Base-by-base conservation (phyloP, 2,888 invertebrate species). In the Lapara coniferarum region DNA sequence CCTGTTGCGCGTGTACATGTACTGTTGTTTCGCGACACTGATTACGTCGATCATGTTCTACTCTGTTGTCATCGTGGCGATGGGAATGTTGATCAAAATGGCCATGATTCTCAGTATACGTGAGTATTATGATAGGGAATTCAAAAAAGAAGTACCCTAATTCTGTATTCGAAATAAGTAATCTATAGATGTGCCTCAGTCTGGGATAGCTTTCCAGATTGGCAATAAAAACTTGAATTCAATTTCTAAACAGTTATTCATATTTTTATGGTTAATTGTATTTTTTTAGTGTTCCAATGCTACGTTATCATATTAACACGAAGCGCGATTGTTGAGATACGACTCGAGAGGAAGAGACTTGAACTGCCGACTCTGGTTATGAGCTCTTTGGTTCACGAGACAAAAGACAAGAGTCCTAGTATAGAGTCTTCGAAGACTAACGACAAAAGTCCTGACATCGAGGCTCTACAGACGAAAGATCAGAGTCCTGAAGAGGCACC, bases 251-350 rank as follows among this genome's bases (percentile, higher is more conserved):
- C 7, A 52, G 14, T 52, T n/a, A 52, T n/a, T n/a, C 7, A 52
- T 52, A 52, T n/a, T n/a, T 52, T 3, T 66, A 55, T 25, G 25
- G 25, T 25, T 25, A 25, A 25, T 25, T 25, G 2, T 25, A 25
- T n/a, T 69, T 69, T 81, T 85, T 0, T 83, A 91, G 91, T 86
- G 37, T 88, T 85, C 73, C 88, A 90, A 77, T 55, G 82, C 69
- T 91, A 89, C 80, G 72, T 88, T 0, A 75, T 90, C 2, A 51
- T 91, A 14, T 71, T 91, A 51, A 85, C 89, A 0, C 77, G 90
- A 72, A 90, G 90, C 70, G 79, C 80, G 0, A 87, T 90, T 70
- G 88, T 90, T 0, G 85, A 89, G 72, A 79, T 90, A 5, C 85
- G 82, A 71, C 71, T 75, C 14, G 74, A 68, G 37, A 70, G 72